These are phyloP conservation scores for Cerastoderma edule DNA, from an alignment of 2,888 invertebrate genomes.

Conservation along the genomic window DNA sequence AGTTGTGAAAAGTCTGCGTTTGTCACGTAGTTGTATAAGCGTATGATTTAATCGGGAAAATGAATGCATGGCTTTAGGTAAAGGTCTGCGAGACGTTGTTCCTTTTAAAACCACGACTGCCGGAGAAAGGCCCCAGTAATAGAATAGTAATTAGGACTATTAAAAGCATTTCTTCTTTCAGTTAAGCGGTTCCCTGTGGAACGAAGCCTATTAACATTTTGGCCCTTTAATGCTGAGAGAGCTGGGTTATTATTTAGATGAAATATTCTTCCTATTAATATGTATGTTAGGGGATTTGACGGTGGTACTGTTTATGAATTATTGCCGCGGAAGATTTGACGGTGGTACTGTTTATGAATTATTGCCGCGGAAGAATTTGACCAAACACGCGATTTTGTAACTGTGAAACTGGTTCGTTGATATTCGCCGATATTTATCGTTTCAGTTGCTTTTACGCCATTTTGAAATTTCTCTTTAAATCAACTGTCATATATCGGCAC, in stretches of 20 bases:
- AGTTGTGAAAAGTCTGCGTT: no score
- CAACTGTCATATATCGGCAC: no score
- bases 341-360: slow-evolving; percentile 34
- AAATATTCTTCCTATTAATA: slow-evolving; percentile 53
- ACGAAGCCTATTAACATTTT: slow-evolving; percentile 52
- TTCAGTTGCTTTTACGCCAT: no score
- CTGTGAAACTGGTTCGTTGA: neutral
- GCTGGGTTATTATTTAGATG: slow-evolving; percentile 36
- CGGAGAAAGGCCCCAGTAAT: slow-evolving; percentile 34
- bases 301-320: slow-evolving; percentile 34
- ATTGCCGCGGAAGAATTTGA: slow-evolving; percentile 26
- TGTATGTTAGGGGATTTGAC: slow-evolving; percentile 60
- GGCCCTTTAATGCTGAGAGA: slow-evolving; percentile 29
- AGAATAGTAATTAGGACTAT: slow-evolving; percentile 59
- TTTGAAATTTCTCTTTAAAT: no score
- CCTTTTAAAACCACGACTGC: slow-evolving; percentile 28
- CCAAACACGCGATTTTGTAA: slow-evolving; percentile 31
- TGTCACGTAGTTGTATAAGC: no score
- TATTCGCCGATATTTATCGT: no score
- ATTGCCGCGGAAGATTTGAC: slow-evolving; percentile 46
- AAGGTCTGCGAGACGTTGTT: slow-evolving; percentile 33
- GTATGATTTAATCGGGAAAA: no score
- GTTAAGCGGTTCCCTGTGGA: slow-evolving; percentile 29
- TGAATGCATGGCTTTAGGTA: no score
- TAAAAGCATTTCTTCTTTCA: slow-evolving; percentile 49